Base-by-base conservation (phyloP, 2,888 invertebrate genomes). In the Eurytoma californica region DNA sequence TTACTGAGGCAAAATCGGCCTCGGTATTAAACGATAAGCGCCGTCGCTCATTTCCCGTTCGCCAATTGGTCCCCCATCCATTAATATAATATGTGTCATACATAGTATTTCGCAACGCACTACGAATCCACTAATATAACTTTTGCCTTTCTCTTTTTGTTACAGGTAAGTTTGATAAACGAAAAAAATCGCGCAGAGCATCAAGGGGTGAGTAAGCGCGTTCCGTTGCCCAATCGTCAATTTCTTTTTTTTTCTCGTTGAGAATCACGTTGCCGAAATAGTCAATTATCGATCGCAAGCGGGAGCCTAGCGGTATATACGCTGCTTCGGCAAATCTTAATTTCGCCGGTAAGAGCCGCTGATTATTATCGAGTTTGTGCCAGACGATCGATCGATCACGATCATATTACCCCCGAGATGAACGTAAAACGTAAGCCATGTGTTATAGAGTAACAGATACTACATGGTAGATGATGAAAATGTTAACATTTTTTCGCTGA, bases 141-240 rank as follows among this genome's bases (percentile, higher is more conserved):
- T 9, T 74, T 68, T 58, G 70, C 69, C 66, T 61, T 82, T 30
- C 51, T 82, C 72, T 74, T 80, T 82, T 51, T 82, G 57, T 84
- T 83, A 70, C 83, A 84, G 84, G 84, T 84, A 79, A 84, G 84
- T 20, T 39, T 39, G 39, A 39, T 39, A 39, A 39, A 39, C 12
- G 18, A 69, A 76, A 75, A 53, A 63, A 28, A 47, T n/a, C 57
- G 7, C 57, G 47, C 47, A 28, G 14, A n/a, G 28, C 49, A 53
- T 14, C 53, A 53, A 16, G 58, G 66, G 72, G 77, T 67, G 53
- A 72, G 77, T 77, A n/a, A 51, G 18, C 58, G 49, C 24, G n/a
- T 16, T 18, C 7, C 49, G 51, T 66, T 63, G 20, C 55, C 20
- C 12, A 55, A 73, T 73, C 57, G 39, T 5, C 18, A 53, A 47